These are phyloP conservation scores for Monochamus alternatus DNA, from an alignment of 2,888 invertebrate species.

Conservation along the genomic window DNA sequence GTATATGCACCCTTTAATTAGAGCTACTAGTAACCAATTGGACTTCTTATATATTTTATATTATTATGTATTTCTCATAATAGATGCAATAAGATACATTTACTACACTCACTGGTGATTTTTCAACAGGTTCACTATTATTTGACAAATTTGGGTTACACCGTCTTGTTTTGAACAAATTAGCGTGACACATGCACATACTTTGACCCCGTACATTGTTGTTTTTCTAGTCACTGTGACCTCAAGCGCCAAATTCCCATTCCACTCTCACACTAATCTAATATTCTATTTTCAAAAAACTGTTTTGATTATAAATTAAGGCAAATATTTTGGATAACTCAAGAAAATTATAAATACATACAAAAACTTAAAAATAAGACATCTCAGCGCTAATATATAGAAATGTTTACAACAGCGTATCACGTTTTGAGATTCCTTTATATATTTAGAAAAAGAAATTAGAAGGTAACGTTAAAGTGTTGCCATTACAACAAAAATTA, in stretches of 20 bases:
- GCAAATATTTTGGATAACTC: slow-evolving; percentile 7
- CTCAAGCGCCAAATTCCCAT: slow-evolving; percentile 4
- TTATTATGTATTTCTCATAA: too few relatives aligned
- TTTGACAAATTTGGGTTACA: too few relatives aligned
- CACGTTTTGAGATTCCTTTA: neutral
- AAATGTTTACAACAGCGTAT: slow-evolving; percentile 7
- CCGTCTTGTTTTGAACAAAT: neutral
- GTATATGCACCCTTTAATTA: too few relatives aligned
- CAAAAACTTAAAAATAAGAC: slow-evolving; percentile 14
- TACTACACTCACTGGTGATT: too few relatives aligned
- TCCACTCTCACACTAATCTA: neutral
- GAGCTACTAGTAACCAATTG: too few relatives aligned
- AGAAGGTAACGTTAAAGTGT: neutral
- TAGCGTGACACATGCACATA: neutral
- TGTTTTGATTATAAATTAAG: slow-evolving; percentile 24
- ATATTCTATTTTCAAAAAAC: slow-evolving; percentile 3
- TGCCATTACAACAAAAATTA: too few relatives aligned
- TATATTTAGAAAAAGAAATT: neutral
- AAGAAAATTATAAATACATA: slow-evolving; percentile 20
- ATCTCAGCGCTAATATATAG: neutral
- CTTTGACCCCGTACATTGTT: neutral
- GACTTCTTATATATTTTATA: too few relatives aligned
- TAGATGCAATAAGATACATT: too few relatives aligned
- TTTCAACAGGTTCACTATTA: too few relatives aligned
- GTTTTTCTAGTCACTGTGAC: neutral